These are phyloP conservation scores for Torymus texanus DNA, from an alignment of 2,888 invertebrate genomes.

Conservation along the genomic window DNA sequence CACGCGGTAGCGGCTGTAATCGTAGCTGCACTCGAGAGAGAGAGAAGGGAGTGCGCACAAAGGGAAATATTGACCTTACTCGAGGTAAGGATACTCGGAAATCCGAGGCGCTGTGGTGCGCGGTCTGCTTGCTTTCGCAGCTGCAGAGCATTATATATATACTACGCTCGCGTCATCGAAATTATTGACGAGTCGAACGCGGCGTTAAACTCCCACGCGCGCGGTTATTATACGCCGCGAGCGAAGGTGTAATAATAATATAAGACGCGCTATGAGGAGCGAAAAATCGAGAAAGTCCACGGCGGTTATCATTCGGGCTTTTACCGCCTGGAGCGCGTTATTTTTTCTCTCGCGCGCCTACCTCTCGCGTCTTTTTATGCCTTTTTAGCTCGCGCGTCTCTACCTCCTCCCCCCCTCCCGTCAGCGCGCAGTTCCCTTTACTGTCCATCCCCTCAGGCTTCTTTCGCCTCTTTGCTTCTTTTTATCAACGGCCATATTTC, in stretches of 20 bases:
- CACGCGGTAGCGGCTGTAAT: constrained; percentile 39
- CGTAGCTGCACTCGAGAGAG: constrained; percentile 33
- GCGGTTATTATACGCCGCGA: constrained; percentile 2
- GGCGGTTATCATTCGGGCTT: constrained; percentile 6
- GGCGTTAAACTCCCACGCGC: constrained; percentile 8
- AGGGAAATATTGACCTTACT: constrained; percentile 66
- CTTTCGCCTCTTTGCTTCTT: neutral
- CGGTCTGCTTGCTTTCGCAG: constrained; percentile 40
- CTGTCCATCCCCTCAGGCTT: too few relatives aligned
- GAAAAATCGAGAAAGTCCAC: constrained; percentile 12
- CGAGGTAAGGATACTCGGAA: constrained; percentile 62
- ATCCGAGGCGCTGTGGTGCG: constrained; percentile 56
- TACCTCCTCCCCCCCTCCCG: too few relatives aligned
- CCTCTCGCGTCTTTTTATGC: constrained; percentile 1
- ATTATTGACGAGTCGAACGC: constrained; percentile 42
- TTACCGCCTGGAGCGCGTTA: constrained; percentile 8
- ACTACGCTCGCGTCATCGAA: constrained; percentile 39
- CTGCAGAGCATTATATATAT: constrained; percentile 11
- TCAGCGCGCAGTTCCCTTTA: too few relatives aligned
- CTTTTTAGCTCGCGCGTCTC: constrained; percentile 7
- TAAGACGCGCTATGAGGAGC: neutral
- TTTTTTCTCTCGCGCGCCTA: neutral
- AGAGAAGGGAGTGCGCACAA: constrained; percentile 55
- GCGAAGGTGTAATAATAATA: constrained; percentile 19
- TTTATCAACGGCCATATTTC: constrained; percentile 1